Percentiles rank a stretch among this genome's conserved stretches.
phyloP scores from a whole-genome alignment of 2,888 invertebrate genomes.

The Pheosia tremula region DNA sequence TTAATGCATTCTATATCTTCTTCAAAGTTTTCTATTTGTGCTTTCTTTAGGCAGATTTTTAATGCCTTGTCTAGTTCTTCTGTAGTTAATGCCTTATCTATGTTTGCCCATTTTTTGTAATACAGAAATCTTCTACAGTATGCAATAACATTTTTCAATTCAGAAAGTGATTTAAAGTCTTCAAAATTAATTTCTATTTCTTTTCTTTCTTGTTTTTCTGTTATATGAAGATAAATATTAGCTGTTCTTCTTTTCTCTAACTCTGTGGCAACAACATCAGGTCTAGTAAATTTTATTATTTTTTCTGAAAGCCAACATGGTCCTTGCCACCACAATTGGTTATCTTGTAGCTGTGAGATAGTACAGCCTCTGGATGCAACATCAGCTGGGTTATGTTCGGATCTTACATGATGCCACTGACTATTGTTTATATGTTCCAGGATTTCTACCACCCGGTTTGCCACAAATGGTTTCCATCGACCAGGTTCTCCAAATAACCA shows the following conservation, averaged over 20 bases:
- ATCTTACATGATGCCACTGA: constrained; percentile 28
- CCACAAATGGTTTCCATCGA: constrained; percentile 34
- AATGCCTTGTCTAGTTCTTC: constrained; percentile 25
- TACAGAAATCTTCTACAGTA: constrained; percentile 25
- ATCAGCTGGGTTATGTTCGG: constrained; percentile 33
- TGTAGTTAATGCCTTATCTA: constrained; percentile 15
- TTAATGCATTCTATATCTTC: constrained; percentile 18
- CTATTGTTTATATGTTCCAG: constrained; percentile 11
- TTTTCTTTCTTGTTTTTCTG: neutral
- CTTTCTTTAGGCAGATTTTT: constrained; percentile 17
- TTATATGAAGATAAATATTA: constrained; percentile 8
- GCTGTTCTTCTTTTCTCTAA: constrained; percentile 19
- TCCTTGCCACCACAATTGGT: constrained; percentile 27
- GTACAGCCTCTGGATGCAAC: constrained; percentile 25
- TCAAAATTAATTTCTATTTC: constrained; percentile 14
- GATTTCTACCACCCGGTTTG: constrained; percentile 29
- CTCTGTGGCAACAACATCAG: constrained; percentile 13
- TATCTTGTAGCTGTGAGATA: constrained; percentile 16
- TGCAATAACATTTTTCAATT: constrained; percentile 16
- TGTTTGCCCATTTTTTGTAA: constrained; percentile 14
- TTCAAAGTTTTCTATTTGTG: constrained; percentile 24
- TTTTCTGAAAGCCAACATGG: constrained; percentile 26
- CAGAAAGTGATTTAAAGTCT: constrained; percentile 13
- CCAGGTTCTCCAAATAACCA: constrained; percentile 5
- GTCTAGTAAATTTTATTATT: constrained; percentile 15